These are phyloP conservation scores for Hoplostethus atlanticus DNA, from an alignment of 2,797 vertebrate species.

Conservation along the genomic window DNA sequence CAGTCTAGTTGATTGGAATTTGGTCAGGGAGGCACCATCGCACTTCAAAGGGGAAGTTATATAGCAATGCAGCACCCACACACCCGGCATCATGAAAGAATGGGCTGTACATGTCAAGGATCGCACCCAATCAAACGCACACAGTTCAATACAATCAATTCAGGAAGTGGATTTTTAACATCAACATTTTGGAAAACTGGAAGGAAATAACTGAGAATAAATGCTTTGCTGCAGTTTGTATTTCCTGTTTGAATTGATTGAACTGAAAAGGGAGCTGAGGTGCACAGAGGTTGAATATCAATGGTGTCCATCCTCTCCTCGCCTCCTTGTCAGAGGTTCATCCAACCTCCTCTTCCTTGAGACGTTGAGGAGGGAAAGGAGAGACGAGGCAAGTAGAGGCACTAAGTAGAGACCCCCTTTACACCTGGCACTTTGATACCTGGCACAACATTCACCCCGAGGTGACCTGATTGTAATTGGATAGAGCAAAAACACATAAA, in stretches of 20 bases:
- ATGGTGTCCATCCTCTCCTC: background rate
- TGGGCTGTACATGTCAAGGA: background rate
- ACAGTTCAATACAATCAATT: constrained; percentile 26
- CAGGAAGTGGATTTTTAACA: background rate
- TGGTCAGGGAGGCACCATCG: constrained; percentile 2
- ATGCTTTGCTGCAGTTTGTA: background rate
- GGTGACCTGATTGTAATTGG: background rate
- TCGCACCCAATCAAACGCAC: background rate
- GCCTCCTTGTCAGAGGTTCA: background rate
- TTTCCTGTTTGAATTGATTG: background rate
- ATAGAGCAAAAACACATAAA: no score
- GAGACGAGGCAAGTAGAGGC: constrained; percentile 30
- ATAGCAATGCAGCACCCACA: constrained; percentile 2
- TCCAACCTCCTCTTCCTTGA: constrained; percentile 18
- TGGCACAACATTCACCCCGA: constrained; percentile 36
- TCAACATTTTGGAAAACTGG: background rate
- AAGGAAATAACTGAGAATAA: background rate
- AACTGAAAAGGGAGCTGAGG: constrained; percentile 25
- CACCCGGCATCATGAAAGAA: constrained; percentile 36
- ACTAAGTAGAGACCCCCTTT: constrained; percentile 11
- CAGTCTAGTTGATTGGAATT: constrained; percentile 26
- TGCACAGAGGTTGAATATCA: constrained; percentile 1
- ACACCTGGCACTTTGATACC: constrained; percentile 12
- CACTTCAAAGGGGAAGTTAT: background rate
- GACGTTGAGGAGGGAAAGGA: constrained; percentile 4